phyloP scores from a whole-genome alignment of 2,113 vertebrate genomes.

The Elaphurus davidianus region DNA sequence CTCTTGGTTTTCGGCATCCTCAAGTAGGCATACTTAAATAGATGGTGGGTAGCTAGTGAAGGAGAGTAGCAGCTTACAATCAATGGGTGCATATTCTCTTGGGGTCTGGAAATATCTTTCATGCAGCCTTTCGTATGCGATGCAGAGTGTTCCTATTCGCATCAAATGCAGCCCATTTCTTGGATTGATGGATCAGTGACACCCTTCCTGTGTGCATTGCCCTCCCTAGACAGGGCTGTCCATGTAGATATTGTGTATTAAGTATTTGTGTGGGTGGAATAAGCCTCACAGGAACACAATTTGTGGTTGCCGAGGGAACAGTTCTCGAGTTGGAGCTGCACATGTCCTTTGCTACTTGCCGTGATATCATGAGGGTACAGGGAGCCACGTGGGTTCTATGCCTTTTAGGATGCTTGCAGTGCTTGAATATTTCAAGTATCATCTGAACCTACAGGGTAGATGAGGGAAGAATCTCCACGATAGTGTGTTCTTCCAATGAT shows the following conservation, averaged over 20 bases:
- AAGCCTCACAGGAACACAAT: not conserved
- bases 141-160: not conserved
- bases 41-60: not conserved
- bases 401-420: not conserved
- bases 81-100: not conserved
- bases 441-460: not conserved
- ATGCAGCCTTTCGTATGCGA: rapidly evolving
- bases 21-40: not conserved
- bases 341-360: not conserved
- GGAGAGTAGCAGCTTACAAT: not conserved
- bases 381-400: not conserved
- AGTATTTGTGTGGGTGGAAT: not conserved
- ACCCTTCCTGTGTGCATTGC: not conserved
- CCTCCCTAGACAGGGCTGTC: not conserved
- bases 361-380: not conserved
- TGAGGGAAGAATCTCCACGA: not conserved
- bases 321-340: not conserved
- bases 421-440: not conserved
- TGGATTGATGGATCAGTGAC: not conserved
- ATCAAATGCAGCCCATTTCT: not conserved
- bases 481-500: not conserved
- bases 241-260: not conserved
- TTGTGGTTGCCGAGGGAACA: not conserved
- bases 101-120: not conserved
- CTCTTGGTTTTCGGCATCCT: not conserved